Evolutionary conservation across 23 tunicate genomes (phyloP), one percentile per base, ranked within the genome.

Genomic region (Styela plicata): DNA sequence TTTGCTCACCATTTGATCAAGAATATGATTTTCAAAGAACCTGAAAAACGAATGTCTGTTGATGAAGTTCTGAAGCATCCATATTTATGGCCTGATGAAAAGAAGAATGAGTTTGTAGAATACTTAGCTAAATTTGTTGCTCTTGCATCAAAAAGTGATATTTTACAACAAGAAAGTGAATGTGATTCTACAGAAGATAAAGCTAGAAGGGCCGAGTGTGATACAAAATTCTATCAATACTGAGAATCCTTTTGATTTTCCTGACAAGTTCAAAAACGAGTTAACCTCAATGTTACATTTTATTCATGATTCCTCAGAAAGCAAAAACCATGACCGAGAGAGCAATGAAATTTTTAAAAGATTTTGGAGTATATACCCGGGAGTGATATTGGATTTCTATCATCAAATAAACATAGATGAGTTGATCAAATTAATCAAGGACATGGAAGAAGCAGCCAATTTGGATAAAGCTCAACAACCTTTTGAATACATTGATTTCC

Each of bases 21-120:
- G 62, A 68, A 80, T 62, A 88, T 88, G 89, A 69, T 93, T 7
- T 74, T n/a, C 24, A 93, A 93, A 65, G 94, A 93, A 64, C 80
- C 93, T 21, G 86, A 85, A 68, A 88, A 93, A 63, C 80, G 98
- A 20, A 57, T 85, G 23, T 74, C 52, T 1, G 66, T 87, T 23
- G 33, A 36, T 29, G 74, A 92, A 82, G 88, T 91, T 24, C 23
- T 76, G 24, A 53, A 67, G 13, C 96, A 90, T 82, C 96, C 96
- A 21, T 90, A 57, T 44, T 82, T 90, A 31, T 90, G 96, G 96
- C 61, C 73, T 36, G 80, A 88, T 31, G 83, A 83, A 24, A 63
- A 80, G 34, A 75, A 62, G 34, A 82, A 80, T 32, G 66, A 65
- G 2, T 82, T 67, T 62, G 31, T 90, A 18, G 44, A 63, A 16